Evolutionary conservation across 1,140 invertebrate genomes (phyloP).

Genomic region (Atta cephalotes): DNA sequence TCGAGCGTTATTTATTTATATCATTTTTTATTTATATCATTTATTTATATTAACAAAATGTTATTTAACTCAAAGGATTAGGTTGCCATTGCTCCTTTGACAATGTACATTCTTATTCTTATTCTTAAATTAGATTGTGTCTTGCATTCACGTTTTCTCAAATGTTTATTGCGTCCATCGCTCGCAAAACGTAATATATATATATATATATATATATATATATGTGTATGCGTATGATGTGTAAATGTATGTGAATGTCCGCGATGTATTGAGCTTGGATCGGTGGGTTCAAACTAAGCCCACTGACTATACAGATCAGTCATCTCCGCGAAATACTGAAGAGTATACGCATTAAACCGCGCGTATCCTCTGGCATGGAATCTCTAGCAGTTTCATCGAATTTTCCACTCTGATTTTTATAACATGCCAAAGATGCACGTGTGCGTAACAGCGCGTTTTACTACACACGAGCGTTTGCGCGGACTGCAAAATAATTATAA

Average conservation of each 20-base stretch:
- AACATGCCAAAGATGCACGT: background rate
- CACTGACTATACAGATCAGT: background rate
- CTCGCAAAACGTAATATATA: background rate
- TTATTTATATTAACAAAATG: too few relatives aligned
- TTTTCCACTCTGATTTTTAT: constrained; percentile 39
- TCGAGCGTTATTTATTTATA: too few relatives aligned
- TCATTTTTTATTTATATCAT: too few relatives aligned
- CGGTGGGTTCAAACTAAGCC: background rate
- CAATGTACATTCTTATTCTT: background rate
- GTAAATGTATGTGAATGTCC: background rate
- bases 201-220: too few relatives aligned
- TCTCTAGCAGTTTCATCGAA: constrained; percentile 23
- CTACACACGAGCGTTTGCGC: background rate
- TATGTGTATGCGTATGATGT: background rate
- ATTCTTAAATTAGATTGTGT: background rate
- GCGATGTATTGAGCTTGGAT: background rate
- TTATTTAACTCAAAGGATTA: too few relatives aligned
- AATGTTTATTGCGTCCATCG: constrained; percentile 3
- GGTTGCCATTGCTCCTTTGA: too few relatives aligned
- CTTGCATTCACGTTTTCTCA: background rate
- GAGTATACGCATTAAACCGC: constrained; percentile 22
- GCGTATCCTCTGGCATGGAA: background rate
- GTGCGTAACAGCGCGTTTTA: constrained; percentile 21
- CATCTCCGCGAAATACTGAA: constrained; percentile 19
- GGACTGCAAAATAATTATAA: constrained; percentile 29